These are phyloP conservation scores for Drosophila bocki DNA, from an alignment of 1,140 invertebrate species.

Conservation along the genomic window DNA sequence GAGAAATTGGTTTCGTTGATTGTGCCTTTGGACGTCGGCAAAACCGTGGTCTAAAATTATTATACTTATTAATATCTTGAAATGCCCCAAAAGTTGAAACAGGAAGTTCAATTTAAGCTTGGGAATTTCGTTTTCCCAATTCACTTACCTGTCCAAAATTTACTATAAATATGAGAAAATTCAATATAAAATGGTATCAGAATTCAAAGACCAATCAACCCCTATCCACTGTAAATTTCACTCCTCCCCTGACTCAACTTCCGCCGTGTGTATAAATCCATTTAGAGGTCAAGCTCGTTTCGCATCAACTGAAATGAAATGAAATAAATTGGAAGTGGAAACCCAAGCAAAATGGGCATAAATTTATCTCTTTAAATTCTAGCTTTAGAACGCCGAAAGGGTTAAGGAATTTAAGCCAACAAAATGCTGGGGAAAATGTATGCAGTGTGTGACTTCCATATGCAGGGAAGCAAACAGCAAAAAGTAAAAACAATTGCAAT, in stretches of 20 bases:
- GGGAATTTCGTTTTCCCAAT: background rate
- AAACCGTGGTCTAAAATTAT: conserved; percentile 1
- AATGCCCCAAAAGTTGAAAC: background rate
- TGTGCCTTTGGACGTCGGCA: conserved; percentile 47
- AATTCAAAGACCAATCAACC: background rate
- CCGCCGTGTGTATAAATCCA: conserved; percentile 57
- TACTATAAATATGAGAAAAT: background rate
- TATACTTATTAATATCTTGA: background rate
- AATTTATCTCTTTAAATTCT: conserved; percentile 60
- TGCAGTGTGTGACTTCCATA: conserved; percentile 40
- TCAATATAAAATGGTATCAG: background rate
- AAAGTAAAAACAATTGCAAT: conserved; percentile 30
- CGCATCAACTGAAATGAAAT: conserved; percentile 53
- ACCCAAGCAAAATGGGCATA: conserved; percentile 34
- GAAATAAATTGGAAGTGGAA: conserved; percentile 52
- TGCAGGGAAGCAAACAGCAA: conserved; percentile 40
- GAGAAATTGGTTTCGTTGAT: conserved; percentile 72
- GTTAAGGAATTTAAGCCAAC: conserved; percentile 62
- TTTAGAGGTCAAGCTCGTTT: conserved; percentile 47
- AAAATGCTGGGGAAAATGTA: background rate
- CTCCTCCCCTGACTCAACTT: conserved; percentile 55
- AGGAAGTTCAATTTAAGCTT: background rate
- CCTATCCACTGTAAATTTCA: conserved; percentile 10
- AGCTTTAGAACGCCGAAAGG: conserved; percentile 3
- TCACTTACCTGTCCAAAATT: background rate